Base-by-base conservation (phyloP, 35 echinoderm and acorn worm species). In the Heliocidaris erythrogramma region DNA sequence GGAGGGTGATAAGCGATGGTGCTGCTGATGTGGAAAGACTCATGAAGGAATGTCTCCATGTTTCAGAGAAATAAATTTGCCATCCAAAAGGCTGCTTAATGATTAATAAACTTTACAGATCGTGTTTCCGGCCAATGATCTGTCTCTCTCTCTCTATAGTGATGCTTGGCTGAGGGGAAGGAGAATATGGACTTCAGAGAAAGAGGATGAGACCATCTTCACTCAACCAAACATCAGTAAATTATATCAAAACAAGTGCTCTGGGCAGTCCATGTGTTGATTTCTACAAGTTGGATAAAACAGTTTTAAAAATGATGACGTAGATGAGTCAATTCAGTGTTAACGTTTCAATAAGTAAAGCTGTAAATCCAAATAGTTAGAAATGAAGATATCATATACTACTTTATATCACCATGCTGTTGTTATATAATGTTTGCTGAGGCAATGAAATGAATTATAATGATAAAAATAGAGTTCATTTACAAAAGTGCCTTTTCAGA, bases 81-180 rank as follows among this genome's bases (percentile, higher is more conserved):
- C 31, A 31, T 89, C 31, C 47, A 89, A 89, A 89, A n/a, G 87
- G 87, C 87, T 47, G 87, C 87, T 89, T 89, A 47, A 47, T 89
- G 47, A 89, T 89, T 32, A 89, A 32, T 47, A 89, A 89, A 89
- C 47, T 32, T 48, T 48, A 89, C 87, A 17, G 24, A 89, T 89
- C 87, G 24, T 89, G 87, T 89, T 48, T 89, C 65, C 65, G 65
- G 65, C 65, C 27, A 78, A 21, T 4, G 65, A 78, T 21, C 65
- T 78, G n/a, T 9, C 59, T 60, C 53, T 59, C 53, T 69, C 61
- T 69, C 65, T 78, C 65, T 78, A 27, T 24, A 78, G 8, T 21
- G 65, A 78, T 27, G 5, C 65, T 78, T 24, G 27, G 27, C 14
- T 27, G 8, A 78, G 27, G 65, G n/a, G 21, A 24, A 24, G 65